These are phyloP conservation scores for Nudaria mundana DNA, from an alignment of 2,888 invertebrate genomes.

Conservation along the genomic window DNA sequence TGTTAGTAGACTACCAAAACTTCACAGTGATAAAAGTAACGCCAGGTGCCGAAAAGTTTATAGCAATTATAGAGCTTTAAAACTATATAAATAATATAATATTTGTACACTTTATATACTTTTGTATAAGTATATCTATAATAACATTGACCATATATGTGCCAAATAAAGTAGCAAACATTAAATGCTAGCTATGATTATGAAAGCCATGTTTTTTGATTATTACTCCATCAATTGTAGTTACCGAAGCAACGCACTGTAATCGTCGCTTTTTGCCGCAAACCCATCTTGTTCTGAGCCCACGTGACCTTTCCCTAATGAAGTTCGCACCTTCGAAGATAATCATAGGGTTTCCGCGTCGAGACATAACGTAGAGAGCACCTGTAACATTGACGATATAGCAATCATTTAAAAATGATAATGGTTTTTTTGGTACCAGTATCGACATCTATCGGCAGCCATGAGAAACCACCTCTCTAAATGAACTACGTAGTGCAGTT, in stretches of 20 bases:
- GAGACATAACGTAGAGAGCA: constrained; percentile 48
- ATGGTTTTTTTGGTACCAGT: background rate
- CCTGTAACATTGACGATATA: constrained; percentile 28
- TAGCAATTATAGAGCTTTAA: too few species aligned
- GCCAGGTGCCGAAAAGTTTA: too few species aligned
- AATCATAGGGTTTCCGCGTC: constrained; percentile 64
- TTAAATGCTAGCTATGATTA: constrained; percentile 51
- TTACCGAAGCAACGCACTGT: constrained; percentile 56
- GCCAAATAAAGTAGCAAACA: too few species aligned
- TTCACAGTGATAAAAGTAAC: too few species aligned
- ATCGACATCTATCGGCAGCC: background rate
- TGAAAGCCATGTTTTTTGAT: constrained; percentile 54
- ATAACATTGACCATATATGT: too few species aligned
- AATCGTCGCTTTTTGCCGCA: constrained; percentile 57
- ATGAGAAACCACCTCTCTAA: too few species aligned
- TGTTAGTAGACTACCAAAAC: too few species aligned
- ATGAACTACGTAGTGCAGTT: background rate
- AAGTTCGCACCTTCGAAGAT: constrained; percentile 56
- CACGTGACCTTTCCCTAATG: constrained; percentile 51
- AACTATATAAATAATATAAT: too few species aligned
- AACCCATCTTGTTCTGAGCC: constrained; percentile 55
- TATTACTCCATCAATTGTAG: constrained; percentile 47
- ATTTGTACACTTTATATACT: too few species aligned
- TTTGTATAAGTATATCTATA: too few species aligned
- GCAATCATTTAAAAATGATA: constrained; percentile 1